phyloP scores from a whole-genome alignment of 2,888 invertebrate genomes.

The Ariolimax columbianus region DNA sequence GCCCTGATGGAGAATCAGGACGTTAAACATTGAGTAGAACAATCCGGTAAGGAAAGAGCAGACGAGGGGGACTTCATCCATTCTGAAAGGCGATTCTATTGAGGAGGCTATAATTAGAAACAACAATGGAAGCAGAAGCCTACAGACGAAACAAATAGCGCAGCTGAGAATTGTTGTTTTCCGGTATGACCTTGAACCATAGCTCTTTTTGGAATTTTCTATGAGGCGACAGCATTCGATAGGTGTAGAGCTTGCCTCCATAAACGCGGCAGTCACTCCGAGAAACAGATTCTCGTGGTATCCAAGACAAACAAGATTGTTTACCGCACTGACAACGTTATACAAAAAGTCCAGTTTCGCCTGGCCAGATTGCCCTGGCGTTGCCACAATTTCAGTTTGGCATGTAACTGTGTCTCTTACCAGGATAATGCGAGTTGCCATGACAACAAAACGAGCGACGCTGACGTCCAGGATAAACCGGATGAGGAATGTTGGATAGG shows the following conservation, averaged over 20 bases:
- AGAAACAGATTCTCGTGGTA: constrained; percentile 37
- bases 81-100: constrained; percentile 26
- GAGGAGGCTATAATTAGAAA: constrained; percentile 15
- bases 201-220: not conserved
- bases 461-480: constrained; percentile 17
- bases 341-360: constrained; percentile 2
- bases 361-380: constrained; percentile 28
- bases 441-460: constrained; percentile 25
- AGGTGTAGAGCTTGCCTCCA: constrained; percentile 25
- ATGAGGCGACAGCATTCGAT: constrained; percentile 9
- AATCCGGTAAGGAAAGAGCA: not conserved
- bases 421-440: constrained; percentile 28
- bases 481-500: constrained; percentile 32
- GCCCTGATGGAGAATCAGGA: constrained; percentile 5
- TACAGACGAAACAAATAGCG: constrained; percentile 6
- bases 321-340: not conserved
- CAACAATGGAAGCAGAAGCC: constrained; percentile 3
- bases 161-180: constrained; percentile 16
- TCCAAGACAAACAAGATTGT: not conserved
- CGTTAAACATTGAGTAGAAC: not conserved
- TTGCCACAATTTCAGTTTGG: not conserved
- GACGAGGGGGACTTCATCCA: constrained; percentile 20
- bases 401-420: constrained; percentile 6
- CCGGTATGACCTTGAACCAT: not conserved
- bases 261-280: constrained; percentile 17